These are phyloP conservation scores for Lanius collurio DNA, from an alignment of 2,113 vertebrate species.

Conservation along the genomic window DNA sequence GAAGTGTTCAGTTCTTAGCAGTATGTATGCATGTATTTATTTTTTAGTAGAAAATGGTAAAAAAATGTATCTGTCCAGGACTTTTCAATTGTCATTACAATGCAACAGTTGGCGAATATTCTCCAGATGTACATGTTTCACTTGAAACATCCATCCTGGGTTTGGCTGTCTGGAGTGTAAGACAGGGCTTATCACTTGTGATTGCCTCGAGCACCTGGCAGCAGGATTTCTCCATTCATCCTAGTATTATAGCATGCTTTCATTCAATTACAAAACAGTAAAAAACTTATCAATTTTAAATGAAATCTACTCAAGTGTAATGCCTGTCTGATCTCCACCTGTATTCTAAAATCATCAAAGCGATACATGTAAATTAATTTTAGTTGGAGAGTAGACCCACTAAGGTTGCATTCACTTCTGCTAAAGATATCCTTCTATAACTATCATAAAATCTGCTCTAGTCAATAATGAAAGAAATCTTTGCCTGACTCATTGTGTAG, in stretches of 20 bases:
- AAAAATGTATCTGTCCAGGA: background rate
- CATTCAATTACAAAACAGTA: background rate
- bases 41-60: background rate
- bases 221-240: background rate
- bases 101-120: background rate
- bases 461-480: background rate
- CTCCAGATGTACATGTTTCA: background rate
- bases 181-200: background rate
- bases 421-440: background rate
- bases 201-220: background rate
- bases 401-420: background rate
- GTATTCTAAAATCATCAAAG: background rate
- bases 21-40: background rate
- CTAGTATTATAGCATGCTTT: background rate
- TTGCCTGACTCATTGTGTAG: background rate
- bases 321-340: background rate
- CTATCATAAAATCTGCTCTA: background rate
- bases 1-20: background rate
- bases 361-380: background rate
- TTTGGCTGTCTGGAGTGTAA: background rate
- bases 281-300: background rate
- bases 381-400: background rate
- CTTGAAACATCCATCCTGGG: background rate
- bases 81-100: background rate
- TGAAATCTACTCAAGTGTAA: background rate